Evolutionary conservation across 2,888 invertebrate genomes (phyloP), one percentile per base, ranked within the genome.

Genomic region (Andricus quercusramuli): DNA sequence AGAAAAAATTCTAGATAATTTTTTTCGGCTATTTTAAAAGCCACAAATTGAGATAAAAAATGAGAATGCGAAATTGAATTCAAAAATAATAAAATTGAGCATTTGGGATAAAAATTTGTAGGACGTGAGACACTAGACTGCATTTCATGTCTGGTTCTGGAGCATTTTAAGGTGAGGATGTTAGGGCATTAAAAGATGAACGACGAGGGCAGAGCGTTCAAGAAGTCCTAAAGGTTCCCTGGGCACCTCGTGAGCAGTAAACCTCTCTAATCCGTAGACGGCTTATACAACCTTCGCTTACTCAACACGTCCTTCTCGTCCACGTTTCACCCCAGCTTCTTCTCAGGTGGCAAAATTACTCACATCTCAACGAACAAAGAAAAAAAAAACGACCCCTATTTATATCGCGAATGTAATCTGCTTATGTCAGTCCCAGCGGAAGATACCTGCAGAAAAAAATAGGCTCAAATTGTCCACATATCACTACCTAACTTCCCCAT

Each of bases 201-300:
- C 25, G 68, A 68, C 68, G 17, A 51, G 29, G 70, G 51, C 29
- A 25, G 11, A 29, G 3, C 51, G 29, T 70, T 29, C 70, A 70
- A 70, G 51, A 29, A 70, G 70, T 51, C 70, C 70, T 70, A 51
- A 70, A 70, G 70, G 70, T 70, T 51, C 70, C 70, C 70, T 17
- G 20, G 51, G n/a, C 70, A 74, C 32, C 74, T 74, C 56, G 74
- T 74, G 59, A 74, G 32, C 56, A 74, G 74, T 74, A 74, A 74
- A 74, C 74, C 74, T 74, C 56, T 74, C 74, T 74, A 74, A 74
- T 74, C 74, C 32, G 74, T 74, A 74, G 32, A 56, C 74, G 56
- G 74, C 74, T 74, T 74, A 74, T 74, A 74, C 74, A 32, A 29
- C 56, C 74, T 56, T 74, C 67, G n/a, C n/a, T 56, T 74, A 74